phyloP scores from a whole-genome alignment of 2,888 invertebrate species.

The Phlogophora meticulosa region DNA sequence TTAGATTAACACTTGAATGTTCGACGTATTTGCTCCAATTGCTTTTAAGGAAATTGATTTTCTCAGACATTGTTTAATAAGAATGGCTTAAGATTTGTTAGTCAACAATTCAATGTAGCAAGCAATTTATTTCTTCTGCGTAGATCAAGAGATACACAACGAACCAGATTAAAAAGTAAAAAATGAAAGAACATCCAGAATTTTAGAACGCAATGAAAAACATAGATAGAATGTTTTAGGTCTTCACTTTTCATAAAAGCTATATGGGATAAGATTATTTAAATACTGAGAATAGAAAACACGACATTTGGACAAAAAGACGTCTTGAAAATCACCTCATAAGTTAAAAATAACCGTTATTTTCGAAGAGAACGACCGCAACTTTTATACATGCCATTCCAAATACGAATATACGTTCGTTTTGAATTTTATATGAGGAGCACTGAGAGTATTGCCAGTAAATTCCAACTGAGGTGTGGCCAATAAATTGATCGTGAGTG shows the following conservation, averaged over 20 bases:
- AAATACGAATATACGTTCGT: conserved; percentile 45
- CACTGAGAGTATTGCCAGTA: conserved; percentile 49
- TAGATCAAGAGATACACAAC: background rate
- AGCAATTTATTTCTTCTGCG: conserved; percentile 23
- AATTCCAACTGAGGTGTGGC: conserved; percentile 54
- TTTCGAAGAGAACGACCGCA: conserved; percentile 14
- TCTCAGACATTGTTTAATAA: conserved; percentile 21
- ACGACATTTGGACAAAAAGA: conserved; percentile 1
- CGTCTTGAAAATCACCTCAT: conserved; percentile 2
- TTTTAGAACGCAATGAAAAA: background rate
- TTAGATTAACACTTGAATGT: conserved; percentile 45
- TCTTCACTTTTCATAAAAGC: background rate
- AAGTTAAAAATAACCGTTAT: conserved; percentile 26
- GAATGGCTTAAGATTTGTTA: conserved; percentile 24
- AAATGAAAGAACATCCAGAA: background rate
- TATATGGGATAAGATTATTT: background rate
- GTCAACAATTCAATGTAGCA: conserved; percentile 19
- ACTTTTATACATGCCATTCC: conserved; percentile 32
- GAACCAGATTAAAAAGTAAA: background rate
- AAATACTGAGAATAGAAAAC: conserved; percentile 3
- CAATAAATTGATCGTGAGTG: conserved; percentile 62
- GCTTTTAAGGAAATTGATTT: conserved; percentile 45
- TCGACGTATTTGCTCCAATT: conserved; percentile 40
- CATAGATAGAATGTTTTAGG: background rate
- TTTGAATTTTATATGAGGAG: conserved; percentile 55